Percentiles rank a stretch among this genome's conserved stretches.
Conservation (phyloP, 2,888 invertebrate species). For the Pollenia griseotomentosa region DNA sequence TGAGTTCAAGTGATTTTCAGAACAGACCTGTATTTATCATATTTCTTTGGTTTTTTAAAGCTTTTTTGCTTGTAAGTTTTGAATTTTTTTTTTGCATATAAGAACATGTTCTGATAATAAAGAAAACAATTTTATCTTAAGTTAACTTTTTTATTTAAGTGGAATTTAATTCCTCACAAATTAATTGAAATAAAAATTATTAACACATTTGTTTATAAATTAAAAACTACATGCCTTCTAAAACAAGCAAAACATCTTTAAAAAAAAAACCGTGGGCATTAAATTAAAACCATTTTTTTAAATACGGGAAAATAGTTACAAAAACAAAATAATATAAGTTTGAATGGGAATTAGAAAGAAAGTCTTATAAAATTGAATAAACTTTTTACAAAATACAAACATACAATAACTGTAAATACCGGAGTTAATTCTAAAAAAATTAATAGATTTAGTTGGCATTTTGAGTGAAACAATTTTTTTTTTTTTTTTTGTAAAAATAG, state of each 20-base stretch:
- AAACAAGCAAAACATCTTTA: slow-evolving; percentile 29
- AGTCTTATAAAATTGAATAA: slow-evolving; percentile 12
- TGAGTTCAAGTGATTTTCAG: too few species aligned
- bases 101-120: background rate
- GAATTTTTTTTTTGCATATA: too few species aligned
- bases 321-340: background rate
- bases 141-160: slow-evolving; percentile 32
- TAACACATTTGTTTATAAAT: slow-evolving; percentile 60
- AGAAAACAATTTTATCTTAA: background rate
- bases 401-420: slow-evolving; percentile 17
- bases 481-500: slow-evolving; percentile 23
- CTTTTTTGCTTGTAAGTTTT: too few species aligned
- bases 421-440: slow-evolving; percentile 4
- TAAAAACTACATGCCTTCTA: slow-evolving; percentile 59
- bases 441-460: slow-evolving; percentile 31
- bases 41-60: too few species aligned
- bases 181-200: slow-evolving; percentile 58
- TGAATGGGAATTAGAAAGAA: background rate
- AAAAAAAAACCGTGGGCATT: slow-evolving; percentile 24
- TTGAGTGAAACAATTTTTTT: slow-evolving; percentile 31
- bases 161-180: slow-evolving; percentile 66
- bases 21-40: too few species aligned
- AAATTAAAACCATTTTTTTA: slow-evolving; percentile 17
- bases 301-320: slow-evolving; percentile 6
- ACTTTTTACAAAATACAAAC: slow-evolving; percentile 47